Evolutionary conservation across 37 sponge, comb jelly and placozoan species (phyloP).

Genomic region (Spongilla lacustris): DNA sequence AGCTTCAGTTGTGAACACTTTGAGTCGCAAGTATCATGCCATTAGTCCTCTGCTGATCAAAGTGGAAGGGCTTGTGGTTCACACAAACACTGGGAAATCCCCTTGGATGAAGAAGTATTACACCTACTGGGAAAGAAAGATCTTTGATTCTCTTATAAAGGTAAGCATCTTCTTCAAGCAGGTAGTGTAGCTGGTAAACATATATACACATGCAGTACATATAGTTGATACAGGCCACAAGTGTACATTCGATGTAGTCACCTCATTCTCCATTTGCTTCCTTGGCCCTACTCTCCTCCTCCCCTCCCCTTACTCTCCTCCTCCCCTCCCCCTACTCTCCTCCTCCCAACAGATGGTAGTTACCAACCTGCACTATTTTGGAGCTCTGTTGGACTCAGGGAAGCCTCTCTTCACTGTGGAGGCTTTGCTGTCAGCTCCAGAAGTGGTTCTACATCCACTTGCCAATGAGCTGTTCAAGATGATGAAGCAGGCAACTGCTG

Average conservation of each 20-base stretch:
- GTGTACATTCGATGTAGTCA: not conserved
- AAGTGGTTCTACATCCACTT: conserved; percentile 91
- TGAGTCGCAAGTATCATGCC: conserved; percentile 92
- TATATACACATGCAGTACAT: no score
- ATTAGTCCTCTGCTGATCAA: conserved; percentile 98
- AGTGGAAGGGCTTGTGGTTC: conserved; percentile 94
- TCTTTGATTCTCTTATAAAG: conserved; percentile 82
- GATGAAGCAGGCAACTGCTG: conserved; percentile 53
- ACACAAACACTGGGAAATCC: conserved; percentile 93
- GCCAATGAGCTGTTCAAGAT: conserved; percentile 90
- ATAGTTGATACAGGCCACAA: not conserved
- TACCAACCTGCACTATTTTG: conserved; percentile 74
- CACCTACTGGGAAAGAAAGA: conserved; percentile 89
- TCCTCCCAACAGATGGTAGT: conserved; percentile 75
- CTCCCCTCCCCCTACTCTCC: not conserved
- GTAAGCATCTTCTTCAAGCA: conserved; percentile 10
- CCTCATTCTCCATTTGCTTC: not conserved
- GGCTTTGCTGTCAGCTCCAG: conserved; percentile 91
- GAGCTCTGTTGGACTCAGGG: conserved; percentile 60
- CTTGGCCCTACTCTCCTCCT: not conserved
- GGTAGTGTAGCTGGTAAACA: no score
- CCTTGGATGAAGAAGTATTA: conserved; percentile 81
- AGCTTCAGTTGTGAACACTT: conserved; percentile 37
- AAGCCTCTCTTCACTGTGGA: conserved; percentile 89
- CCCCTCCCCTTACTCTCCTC: not conserved